Conservation (phyloP, 2,797 vertebrate species). For the Parauchenoglanis ngamensis region DNA sequence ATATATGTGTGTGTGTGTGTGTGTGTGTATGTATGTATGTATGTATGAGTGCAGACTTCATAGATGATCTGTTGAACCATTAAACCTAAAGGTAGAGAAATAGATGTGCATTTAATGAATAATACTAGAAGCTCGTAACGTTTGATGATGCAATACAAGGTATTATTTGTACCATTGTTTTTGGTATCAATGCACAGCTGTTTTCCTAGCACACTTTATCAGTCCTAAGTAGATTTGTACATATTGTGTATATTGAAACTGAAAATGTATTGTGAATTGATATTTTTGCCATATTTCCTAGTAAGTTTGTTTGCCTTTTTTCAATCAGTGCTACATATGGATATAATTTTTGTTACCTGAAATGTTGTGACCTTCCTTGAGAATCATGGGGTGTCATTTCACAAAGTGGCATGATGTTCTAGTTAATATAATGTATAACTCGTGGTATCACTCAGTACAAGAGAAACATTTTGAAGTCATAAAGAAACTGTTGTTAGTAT, state of each 20-base stretch:
- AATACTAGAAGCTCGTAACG: background rate
- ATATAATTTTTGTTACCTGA: background rate
- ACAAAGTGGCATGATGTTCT: background rate
- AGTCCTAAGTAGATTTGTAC: too few relatives aligned
- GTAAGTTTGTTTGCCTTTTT: too few relatives aligned
- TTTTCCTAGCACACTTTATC: background rate
- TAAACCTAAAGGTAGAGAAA: background rate
- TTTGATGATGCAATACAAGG: background rate
- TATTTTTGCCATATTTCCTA: background rate
- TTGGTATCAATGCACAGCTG: background rate
- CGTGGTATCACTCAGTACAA: background rate
- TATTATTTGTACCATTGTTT: background rate
- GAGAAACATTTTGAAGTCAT: too few relatives aligned
- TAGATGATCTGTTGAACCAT: background rate
- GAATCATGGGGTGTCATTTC: background rate
- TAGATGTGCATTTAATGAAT: background rate
- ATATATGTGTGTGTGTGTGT: too few relatives aligned
- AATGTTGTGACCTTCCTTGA: background rate
- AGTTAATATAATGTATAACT: background rate
- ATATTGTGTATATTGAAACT: background rate
- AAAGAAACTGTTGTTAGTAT: background rate
- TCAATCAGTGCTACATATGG: background rate
- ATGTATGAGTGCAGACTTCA: background rate
- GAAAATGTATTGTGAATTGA: background rate
- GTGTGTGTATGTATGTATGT: too few relatives aligned